These are phyloP conservation scores for Lampris incognitus DNA, from an alignment of 2,113 vertebrate species.

Conservation along the genomic window DNA sequence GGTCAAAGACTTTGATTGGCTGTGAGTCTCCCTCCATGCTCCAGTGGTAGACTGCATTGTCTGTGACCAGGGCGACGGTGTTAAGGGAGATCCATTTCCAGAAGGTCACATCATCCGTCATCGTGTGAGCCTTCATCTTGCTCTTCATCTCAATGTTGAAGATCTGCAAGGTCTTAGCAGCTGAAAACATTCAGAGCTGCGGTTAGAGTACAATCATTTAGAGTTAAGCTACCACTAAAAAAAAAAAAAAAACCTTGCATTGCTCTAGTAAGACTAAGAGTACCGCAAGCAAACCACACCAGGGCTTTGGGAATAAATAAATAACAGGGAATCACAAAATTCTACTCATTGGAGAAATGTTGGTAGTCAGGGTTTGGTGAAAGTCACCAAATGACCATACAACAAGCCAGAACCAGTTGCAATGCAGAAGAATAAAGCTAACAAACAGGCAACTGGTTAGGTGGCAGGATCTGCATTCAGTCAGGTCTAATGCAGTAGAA, in stretches of 20 bases:
- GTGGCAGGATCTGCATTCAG: constrained; percentile 79
- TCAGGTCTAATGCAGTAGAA: constrained; percentile 44
- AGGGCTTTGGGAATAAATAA: constrained; percentile 34
- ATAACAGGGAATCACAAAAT: constrained; percentile 48
- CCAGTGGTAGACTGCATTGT: constrained; percentile 99
- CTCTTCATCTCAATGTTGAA: constrained; percentile 99
- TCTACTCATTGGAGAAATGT: constrained; percentile 50
- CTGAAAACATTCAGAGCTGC: constrained; percentile 80
- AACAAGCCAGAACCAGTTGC: constrained; percentile 60
- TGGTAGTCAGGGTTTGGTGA: constrained; percentile 50
- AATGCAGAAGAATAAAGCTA: constrained; percentile 71
- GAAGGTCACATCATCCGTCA: constrained; percentile 99
- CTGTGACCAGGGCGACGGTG: constrained; percentile 96
- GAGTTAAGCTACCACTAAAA: neutral
- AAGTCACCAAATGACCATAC: constrained; percentile 60
- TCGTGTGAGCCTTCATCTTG: constrained; percentile 99
- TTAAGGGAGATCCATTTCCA: constrained; percentile 99
- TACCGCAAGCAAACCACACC: constrained; percentile 59
- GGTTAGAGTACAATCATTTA: constrained; percentile 20
- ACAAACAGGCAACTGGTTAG: constrained; percentile 67
- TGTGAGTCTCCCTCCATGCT: constrained; percentile 99
- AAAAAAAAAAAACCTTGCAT: neutral
- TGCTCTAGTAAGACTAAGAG: constrained; percentile 18
- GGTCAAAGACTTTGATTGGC: constrained; percentile 98
- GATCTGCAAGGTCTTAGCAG: constrained; percentile 99